Evolutionary conservation across 2,113 vertebrate genomes (phyloP), one percentile per base, ranked within the genome.

Genomic region (Melanocharis versteri): DNA sequence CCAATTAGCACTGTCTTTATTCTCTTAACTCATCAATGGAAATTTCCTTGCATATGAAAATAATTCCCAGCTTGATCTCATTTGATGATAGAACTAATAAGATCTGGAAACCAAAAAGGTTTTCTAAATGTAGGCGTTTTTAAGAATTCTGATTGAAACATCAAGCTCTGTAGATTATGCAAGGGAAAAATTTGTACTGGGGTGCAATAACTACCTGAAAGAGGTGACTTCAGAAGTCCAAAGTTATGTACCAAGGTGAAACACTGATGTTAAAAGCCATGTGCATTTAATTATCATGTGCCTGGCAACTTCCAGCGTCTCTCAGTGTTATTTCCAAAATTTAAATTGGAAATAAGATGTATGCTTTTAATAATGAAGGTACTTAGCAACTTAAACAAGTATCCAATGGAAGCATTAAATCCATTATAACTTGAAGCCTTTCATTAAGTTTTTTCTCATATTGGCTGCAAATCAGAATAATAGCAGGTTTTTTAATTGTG

Each of bases 21-120:
- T 96, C 62, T 73, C 57, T 92, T 93, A 96, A 84, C 19, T 81
- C 22, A 77, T 84, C 53, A 80, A 56, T 69, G 73, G 76, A 92
- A 96, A 93, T 60, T 94, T 97, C 39, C 66, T 83, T 94, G 40
- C 84, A 76, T 64, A 94, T 91, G 60, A 94, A 83, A 57, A 86
- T 73, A 90, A 90, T 87, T 91, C 35, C 27, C 50, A 20, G 9
- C 26, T 95, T 90, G 85, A 92, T 95, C 35, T 82, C 27, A 51
- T 77, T 87, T 69, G 31, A 64, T 84, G 33, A 85, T 61, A 83
- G 37, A 60, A 57, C 50, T 83, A 66, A 69, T 94, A 90, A 77
- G 21, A 71, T 77, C 23, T 66, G 44, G 48, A 93, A 94, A 69
- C 15, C 8, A 78, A 94, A 87, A 93, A 24, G 2, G 1, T 53